These are phyloP conservation scores for Brachyrhaphis roseni DNA, from an alignment of 2,797 vertebrate species.

Conservation along the genomic window DNA sequence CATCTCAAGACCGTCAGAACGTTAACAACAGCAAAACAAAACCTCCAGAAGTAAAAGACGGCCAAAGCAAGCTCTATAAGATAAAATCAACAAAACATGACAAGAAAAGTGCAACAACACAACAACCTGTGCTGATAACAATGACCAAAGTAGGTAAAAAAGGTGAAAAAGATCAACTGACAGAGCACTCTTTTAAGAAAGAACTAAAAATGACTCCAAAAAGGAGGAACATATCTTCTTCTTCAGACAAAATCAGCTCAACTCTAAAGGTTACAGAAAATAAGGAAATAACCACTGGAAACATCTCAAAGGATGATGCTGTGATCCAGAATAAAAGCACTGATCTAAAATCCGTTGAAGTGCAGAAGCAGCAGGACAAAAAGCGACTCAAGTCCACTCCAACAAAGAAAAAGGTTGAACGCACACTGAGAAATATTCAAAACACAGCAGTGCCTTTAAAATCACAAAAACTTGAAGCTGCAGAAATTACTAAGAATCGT, in stretches of 20 bases:
- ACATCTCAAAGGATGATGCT: slow-evolving; percentile 12
- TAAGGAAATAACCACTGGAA: slow-evolving; percentile 24
- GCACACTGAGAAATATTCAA: slow-evolving; percentile 37
- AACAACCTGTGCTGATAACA: slow-evolving; percentile 13
- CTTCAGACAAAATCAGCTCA: slow-evolving; percentile 20
- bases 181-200: slow-evolving; percentile 23
- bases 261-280: slow-evolving; percentile 23
- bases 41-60: slow-evolving; percentile 6
- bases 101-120: slow-evolving; percentile 9
- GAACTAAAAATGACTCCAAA: slow-evolving; percentile 10
- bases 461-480: slow-evolving; percentile 15
- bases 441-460: slow-evolving; percentile 23
- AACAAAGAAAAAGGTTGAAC: slow-evolving; percentile 25
- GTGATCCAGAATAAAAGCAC: slow-evolving; percentile 15
- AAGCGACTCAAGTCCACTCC: slow-evolving; percentile 17
- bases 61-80: slow-evolving; percentile 5
- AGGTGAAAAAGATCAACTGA: slow-evolving; percentile 6
- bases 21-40: slow-evolving; percentile 17
- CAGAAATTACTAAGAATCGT: slow-evolving; percentile 1
- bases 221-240: slow-evolving; percentile 18
- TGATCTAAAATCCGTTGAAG: slow-evolving; percentile 28
- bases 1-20: slow-evolving; percentile 48
- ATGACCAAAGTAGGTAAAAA: slow-evolving; percentile 27
- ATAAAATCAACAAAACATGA: slow-evolving; percentile 24
- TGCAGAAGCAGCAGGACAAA: slow-evolving; percentile 22